Evolutionary conservation across 2,113 vertebrate species (phyloP).

Genomic region (Eleginops maclovinus): DNA sequence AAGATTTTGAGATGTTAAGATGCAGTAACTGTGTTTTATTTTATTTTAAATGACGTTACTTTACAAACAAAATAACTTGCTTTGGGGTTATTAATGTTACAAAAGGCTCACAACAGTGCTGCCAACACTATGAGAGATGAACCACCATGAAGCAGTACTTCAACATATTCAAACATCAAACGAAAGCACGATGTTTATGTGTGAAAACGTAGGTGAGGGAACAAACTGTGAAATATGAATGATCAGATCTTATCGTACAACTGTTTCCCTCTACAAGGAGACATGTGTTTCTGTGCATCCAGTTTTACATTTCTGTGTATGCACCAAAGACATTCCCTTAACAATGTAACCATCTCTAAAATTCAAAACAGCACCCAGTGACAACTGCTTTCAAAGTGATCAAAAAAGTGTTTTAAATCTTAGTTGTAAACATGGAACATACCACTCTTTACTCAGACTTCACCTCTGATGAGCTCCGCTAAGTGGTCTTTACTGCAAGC

Average conservation of each 20-base stretch:
- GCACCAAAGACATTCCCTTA: not conserved
- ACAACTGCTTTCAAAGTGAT: not conserved
- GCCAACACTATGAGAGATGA: conserved; percentile 1
- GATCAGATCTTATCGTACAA: not conserved
- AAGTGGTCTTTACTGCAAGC: no score
- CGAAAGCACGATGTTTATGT: conserved; percentile 25
- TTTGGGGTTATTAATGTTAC: not conserved
- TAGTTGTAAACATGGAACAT: not conserved
- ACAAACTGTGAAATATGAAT: conserved; percentile 15
- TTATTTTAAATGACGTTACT: no score
- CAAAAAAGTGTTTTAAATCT: not conserved
- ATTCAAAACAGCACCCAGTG: not conserved
- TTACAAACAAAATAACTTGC: no score
- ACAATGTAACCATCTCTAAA: not conserved
- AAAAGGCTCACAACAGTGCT: not conserved
- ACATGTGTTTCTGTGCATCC: not conserved
- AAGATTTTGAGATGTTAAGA: not conserved
- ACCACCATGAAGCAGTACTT: not conserved
- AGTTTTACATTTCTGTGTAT: no score
- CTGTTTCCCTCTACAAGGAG: conserved; percentile 9
- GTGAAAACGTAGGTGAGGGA: conserved; percentile 17
- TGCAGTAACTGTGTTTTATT: no score
- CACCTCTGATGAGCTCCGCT: not conserved
- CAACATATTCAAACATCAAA: not conserved
- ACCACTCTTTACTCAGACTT: not conserved